Percentiles rank a stretch among this genome's conserved stretches.
Evolutionary conservation across 2,797 vertebrate genomes (phyloP).

Genomic region (Galaxias olidus): DNA sequence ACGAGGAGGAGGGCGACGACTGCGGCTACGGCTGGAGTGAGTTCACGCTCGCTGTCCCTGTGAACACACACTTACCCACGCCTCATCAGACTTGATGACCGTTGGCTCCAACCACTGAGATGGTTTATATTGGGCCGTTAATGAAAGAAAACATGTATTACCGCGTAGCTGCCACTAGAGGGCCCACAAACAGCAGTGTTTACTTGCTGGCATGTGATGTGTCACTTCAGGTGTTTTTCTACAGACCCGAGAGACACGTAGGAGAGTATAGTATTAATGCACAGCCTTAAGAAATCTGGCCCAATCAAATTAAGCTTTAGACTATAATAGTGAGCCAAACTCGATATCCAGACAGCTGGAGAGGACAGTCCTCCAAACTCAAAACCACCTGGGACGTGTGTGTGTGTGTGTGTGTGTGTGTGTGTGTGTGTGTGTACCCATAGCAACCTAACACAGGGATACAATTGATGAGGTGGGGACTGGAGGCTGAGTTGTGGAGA

Average conservation of each 20-base stretch:
- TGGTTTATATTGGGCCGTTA: too few species aligned
- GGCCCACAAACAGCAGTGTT: constrained; percentile 35
- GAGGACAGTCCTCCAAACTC: neutral
- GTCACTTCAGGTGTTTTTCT: neutral
- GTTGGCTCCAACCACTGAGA: neutral
- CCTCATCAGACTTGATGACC: neutral
- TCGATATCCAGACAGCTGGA: neutral
- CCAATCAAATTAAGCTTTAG: neutral
- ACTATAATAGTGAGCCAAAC: neutral
- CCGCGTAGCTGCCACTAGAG: constrained; percentile 54
- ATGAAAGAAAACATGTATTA: constrained; percentile 2
- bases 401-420: neutral
- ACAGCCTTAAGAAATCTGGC: too few species aligned
- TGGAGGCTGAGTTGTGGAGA: constrained; percentile 65
- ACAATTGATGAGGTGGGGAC: constrained; percentile 70
- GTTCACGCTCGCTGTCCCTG: constrained; percentile 51
- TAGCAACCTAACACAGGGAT: constrained; percentile 46
- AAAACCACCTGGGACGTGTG: constrained; percentile 45
- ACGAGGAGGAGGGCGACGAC: constrained; percentile 81
- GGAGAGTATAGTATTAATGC: too few species aligned
- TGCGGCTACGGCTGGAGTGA: constrained; percentile 96
- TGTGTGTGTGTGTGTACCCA: constrained; percentile 11
- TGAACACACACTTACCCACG: neutral
- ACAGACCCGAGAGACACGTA: too few species aligned
- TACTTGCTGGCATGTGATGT: neutral